Evolutionary conservation across 2,113 vertebrate species (phyloP).

Genomic region (Coturnix japonica): DNA sequence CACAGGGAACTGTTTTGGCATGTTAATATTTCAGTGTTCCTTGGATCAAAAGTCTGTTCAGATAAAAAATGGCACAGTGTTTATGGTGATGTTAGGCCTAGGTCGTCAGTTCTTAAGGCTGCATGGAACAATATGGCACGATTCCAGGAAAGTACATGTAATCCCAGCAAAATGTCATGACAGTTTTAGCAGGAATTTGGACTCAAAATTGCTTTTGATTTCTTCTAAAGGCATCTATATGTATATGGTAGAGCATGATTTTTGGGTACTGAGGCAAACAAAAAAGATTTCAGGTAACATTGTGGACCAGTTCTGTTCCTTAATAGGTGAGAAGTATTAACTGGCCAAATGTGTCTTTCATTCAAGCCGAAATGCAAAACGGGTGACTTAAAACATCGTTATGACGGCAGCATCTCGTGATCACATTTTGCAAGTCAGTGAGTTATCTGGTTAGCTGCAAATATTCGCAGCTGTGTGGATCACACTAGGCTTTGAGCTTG

Average conservation of each 20-base stretch:
- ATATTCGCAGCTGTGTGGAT: neutral
- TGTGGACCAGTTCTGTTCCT: neutral
- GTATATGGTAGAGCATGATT: neutral
- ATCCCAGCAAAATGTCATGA: slow-evolving; percentile 15
- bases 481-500: neutral
- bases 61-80: neutral
- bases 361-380: neutral
- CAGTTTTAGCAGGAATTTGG: neutral
- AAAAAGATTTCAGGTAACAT: neutral
- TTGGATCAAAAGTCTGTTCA: neutral
- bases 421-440: neutral
- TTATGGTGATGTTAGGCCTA: neutral
- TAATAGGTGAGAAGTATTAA: neutral
- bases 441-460: neutral
- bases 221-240: neutral
- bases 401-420: neutral
- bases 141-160: neutral
- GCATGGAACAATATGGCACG: neutral
- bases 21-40: neutral
- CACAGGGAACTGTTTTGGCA: neutral
- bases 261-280: neutral
- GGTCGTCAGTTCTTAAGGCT: neutral
- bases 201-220: neutral
- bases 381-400: neutral
- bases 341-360: neutral